These are phyloP conservation scores for Lepidothrix coronata DNA, from an alignment of 2,113 vertebrate species.

Conservation along the genomic window DNA sequence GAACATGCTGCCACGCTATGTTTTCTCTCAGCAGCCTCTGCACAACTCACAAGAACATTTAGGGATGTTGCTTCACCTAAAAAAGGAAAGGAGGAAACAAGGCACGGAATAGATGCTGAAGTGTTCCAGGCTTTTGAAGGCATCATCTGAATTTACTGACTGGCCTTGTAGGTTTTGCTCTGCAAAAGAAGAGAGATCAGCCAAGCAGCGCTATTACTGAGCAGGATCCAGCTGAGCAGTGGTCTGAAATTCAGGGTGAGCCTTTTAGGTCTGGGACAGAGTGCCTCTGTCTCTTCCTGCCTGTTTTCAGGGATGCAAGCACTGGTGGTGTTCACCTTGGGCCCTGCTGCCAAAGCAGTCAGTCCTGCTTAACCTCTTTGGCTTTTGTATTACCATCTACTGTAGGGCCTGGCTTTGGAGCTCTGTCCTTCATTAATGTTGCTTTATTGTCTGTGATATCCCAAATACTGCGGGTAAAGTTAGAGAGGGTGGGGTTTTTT, in stretches of 20 bases:
- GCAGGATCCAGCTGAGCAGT: neutral
- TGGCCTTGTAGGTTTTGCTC: neutral
- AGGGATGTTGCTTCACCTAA: neutral
- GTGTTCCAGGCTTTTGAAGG: neutral
- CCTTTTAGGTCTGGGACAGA: neutral
- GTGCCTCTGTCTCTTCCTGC: neutral
- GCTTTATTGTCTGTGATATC: neutral
- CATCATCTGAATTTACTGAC: neutral
- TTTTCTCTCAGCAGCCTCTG: constrained; percentile 7
- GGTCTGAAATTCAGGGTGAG: neutral
- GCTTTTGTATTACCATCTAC: neutral
- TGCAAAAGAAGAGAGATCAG: neutral
- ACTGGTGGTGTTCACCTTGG: neutral
- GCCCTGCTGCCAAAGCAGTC: neutral
- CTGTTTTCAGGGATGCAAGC: neutral
- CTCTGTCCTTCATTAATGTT: neutral
- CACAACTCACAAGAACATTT: neutral
- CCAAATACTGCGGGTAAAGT: neutral
- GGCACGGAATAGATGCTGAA: neutral
- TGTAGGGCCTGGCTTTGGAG: neutral
- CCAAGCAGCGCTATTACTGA: neutral
- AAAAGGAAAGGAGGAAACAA: neutral
- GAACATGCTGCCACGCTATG: neutral
- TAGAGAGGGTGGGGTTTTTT: neutral
- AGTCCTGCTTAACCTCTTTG: neutral